Percentiles rank a stretch among this genome's conserved stretches.
These are phyloP conservation scores for Leuctra nigra DNA, from an alignment of 2,888 invertebrate species.

Conservation along the genomic window DNA sequence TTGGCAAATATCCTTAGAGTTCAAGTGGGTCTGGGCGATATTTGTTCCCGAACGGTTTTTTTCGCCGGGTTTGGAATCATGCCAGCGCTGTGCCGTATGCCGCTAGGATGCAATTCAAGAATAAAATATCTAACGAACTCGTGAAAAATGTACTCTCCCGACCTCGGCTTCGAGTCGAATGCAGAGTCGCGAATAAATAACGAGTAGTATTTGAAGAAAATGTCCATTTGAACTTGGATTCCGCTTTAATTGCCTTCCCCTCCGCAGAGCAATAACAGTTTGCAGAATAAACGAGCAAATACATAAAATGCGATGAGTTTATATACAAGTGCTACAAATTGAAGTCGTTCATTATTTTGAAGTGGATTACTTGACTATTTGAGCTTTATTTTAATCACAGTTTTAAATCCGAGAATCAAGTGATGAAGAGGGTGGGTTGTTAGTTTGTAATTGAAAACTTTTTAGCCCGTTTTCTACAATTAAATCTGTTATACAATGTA, in stretches of 20 bases:
- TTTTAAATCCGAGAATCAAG: no score
- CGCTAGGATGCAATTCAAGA: neutral
- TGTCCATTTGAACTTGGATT: slow-evolving; percentile 2
- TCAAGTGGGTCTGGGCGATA: neutral
- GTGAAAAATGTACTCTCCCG: neutral
- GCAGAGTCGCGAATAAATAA: neutral
- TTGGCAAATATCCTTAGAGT: neutral
- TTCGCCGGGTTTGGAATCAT: neutral
- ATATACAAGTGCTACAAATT: no score
- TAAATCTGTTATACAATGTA: no score
- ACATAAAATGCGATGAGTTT: no score
- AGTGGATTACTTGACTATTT: no score
- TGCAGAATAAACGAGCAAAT: neutral
- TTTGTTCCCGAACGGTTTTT: neutral
- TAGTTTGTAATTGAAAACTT: no score
- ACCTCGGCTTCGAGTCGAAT: neutral
- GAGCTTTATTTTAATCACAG: no score
- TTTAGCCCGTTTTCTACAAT: no score
- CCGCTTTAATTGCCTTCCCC: slow-evolving; percentile 3
- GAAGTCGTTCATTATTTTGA: no score
- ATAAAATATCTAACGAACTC: neutral
- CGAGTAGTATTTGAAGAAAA: neutral
- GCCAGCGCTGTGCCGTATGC: neutral
- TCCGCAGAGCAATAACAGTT: neutral
- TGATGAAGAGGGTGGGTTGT: no score